Percentiles rank a stretch among this genome's conserved stretches.
Evolutionary conservation across 2,888 invertebrate genomes (phyloP).

Genomic region (Epiblema foenella): DNA sequence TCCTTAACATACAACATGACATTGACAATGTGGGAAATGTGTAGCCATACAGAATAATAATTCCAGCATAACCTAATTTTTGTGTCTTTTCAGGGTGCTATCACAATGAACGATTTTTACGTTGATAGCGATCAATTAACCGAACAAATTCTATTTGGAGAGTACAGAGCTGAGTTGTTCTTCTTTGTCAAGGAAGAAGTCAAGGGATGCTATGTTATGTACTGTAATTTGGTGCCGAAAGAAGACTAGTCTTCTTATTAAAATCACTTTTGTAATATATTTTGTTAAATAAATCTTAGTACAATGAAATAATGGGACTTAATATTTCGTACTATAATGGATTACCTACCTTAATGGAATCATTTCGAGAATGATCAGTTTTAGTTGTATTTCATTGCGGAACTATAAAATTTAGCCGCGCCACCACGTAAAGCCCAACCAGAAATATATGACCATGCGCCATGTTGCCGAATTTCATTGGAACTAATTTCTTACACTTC

Average conservation of each 20-base stretch:
- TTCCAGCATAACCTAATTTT: neutral
- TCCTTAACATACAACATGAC: too few species aligned
- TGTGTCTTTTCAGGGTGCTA: slow-evolving; percentile 3
- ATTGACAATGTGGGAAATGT: too few species aligned
- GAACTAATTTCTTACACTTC: too few species aligned
- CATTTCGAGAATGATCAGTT: neutral
- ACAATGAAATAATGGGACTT: too few species aligned
- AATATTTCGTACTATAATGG: too few species aligned
- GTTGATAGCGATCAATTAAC: slow-evolving; percentile 9
- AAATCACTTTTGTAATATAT: too few species aligned
- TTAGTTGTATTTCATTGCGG: neutral
- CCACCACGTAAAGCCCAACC: too few species aligned
- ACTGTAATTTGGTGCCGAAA: slow-evolving; percentile 2
- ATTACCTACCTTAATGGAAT: too few species aligned
- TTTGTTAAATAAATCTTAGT: too few species aligned
- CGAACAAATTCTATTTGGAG: slow-evolving; percentile 8
- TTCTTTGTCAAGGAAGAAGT: neutral
- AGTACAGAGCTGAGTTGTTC: neutral
- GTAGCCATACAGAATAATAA: too few species aligned
- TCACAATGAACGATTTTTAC: neutral
- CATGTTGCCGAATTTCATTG: too few species aligned
- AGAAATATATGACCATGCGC: too few species aligned
- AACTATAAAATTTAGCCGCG: neutral
- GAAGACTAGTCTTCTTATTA: neutral
- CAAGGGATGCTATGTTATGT: slow-evolving; percentile 6